phyloP scores from a whole-genome alignment of 1,140 invertebrate genomes.

The Ectropis grisescens region DNA sequence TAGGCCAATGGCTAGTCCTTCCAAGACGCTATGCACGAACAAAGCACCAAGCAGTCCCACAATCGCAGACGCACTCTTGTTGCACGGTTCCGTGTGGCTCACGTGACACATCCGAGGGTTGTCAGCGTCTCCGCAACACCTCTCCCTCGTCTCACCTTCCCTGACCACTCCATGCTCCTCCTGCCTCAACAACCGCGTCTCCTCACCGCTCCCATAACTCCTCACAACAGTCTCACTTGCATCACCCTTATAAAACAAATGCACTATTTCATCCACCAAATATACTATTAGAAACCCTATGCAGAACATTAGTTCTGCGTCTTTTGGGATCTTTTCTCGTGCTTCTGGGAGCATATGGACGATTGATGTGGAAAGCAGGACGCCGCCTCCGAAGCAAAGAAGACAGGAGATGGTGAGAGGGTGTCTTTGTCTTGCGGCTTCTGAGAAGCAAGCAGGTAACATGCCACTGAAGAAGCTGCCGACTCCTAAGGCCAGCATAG shows the following conservation, averaged over 20 bases:
- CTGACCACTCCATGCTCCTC: no score
- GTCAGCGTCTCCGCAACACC: conserved; percentile 48
- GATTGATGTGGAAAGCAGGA: conserved; percentile 85
- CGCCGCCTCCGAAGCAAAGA: conserved; percentile 88
- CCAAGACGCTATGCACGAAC: conserved; percentile 83
- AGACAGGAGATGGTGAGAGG: conserved; percentile 75
- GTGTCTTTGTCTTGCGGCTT: conserved; percentile 65
- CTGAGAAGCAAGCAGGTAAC: conserved; percentile 74
- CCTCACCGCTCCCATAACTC: conserved; percentile 39
- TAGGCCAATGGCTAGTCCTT: conserved; percentile 87
- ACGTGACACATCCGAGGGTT: conserved; percentile 75
- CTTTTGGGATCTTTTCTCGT: conserved; percentile 65
- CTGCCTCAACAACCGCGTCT: conserved; percentile 21
- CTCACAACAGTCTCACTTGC: conserved; percentile 10
- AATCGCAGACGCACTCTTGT: conserved; percentile 68
- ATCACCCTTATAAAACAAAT: conserved; percentile 71
- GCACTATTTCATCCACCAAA: conserved; percentile 81
- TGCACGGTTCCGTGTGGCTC: conserved; percentile 73
- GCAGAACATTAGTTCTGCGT: conserved; percentile 80
- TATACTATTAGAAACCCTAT: conserved; percentile 86
- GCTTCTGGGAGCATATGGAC: conserved; percentile 89
- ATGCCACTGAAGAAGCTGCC: conserved; percentile 79
- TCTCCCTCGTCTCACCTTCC: conserved; percentile 42
- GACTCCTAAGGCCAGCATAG: conserved; percentile 77
- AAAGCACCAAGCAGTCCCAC: conserved; percentile 78